Base-by-base conservation (phyloP, 2,888 invertebrate species). In the Endotricha flammealis region DNA sequence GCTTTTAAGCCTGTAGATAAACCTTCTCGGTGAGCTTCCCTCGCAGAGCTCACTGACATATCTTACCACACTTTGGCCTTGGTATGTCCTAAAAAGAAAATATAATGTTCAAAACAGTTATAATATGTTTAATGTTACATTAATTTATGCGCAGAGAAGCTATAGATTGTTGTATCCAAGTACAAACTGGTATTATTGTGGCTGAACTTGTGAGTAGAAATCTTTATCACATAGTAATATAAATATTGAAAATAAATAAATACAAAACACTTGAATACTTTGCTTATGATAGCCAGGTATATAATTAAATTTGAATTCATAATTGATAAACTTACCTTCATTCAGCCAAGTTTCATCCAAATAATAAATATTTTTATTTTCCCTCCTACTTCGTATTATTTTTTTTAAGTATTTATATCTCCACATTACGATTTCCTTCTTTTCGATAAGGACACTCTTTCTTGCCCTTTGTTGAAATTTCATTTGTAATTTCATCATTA, bases 11-110 rank as follows among this genome's bases (percentile, higher is more conserved):
- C 29, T 1, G 29, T 29, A 6, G 17, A 10, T 4, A 17, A 10
- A 4, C 29, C 29, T 4, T 29, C 17, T 1, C 1, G 5, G 4
- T 4, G 10, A 4, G 29, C 29, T 17, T 29, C 10, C 6, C 11
- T 6, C 1, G 6, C 2, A 3, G 29, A 29, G 9, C 17, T 2
- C 1, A 17, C 7, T 9, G n/a, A 3, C 1, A 11, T 16, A 17
- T 9, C 29, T 17, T 16, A 1, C 29, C 29, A 29, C 3, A 17
- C 29, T 17, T 8, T 9, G 1, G 9, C 1, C 10, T 5, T 5
- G 2, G 29, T 29, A 11, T 29, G 29, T 1, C 29, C 29, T 29
- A 17, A n/a, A 29, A 29, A 14, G 5, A 27, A 27, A 11, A 9
- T 23, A 23, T 10, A 23, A n/a, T n/a, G n/a, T n/a, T n/a, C n/a